Base-by-base conservation (phyloP, 2,113 vertebrate genomes). In the Suncus etruscus region DNA sequence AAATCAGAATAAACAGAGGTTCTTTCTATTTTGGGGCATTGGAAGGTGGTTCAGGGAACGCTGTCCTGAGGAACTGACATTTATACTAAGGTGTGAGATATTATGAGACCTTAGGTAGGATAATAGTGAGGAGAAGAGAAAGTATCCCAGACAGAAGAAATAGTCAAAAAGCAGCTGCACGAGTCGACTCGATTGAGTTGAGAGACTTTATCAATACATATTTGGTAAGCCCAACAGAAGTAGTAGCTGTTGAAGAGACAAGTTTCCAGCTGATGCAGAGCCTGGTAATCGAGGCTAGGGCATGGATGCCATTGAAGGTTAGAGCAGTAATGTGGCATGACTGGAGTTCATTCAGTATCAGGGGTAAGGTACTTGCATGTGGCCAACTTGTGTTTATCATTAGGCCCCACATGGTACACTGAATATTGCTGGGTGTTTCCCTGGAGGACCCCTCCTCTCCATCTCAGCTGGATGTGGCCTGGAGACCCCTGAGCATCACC, bases 11-110 rank as follows among this genome's bases (percentile, higher is more conserved):
- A 75, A 82, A 73, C 45, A 65, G 31, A 48, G 9, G 10, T 87
- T 72, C 45, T 70, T 83, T 81, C 29, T 91, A 11, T 91, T 78
- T 92, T 22, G 63, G 70, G 24, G n/a, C 20, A 18, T 85, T 24
- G 27, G 4, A 15, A 81, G 29, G 45, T 86, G 31, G 45, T 29
- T 82, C 50, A 82, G 65, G 70, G 72, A 72, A 72, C 72, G 54
- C 12, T 54, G 29, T 77, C 27, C 27, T 65, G 51, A 86, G 77
- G 47, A 86, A 86, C 22, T 65, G 70, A 61, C 47, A 39, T 32
- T 89, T 54, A 15, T 85, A 50, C 11, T 65, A 1, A 3, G 39
- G 27, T 16, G 22, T 63, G 68, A 81, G 68, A 54, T 81, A 80
- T 31, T 50, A 50, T 78, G 32, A 66, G 51, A 75, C 50, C 29